Conservation (phyloP, 2,888 invertebrate species). For the Rotaria socialis region DNA sequence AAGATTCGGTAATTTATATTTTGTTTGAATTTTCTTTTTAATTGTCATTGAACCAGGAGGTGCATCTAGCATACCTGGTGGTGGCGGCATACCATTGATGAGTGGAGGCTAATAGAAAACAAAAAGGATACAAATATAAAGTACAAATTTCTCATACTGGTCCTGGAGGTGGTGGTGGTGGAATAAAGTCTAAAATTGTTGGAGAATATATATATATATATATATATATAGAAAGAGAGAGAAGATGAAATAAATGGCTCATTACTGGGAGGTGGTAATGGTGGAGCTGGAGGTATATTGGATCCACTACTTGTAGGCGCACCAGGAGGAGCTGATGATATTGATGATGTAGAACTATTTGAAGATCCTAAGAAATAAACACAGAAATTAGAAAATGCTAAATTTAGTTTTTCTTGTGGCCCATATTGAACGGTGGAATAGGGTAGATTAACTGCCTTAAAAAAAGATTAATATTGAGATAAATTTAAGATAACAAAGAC, state of each 20-base stretch:
- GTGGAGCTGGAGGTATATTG: conserved; percentile 51
- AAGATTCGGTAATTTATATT: conserved; percentile 77
- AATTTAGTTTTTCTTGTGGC: no score
- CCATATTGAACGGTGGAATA: no score
- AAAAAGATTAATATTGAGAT: no score
- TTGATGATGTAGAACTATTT: conserved; percentile 17
- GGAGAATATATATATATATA: conserved; percentile 60
- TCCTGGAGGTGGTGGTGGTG: conserved; percentile 51
- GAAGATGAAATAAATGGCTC: conserved; percentile 57
- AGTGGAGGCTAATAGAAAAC: neutral
- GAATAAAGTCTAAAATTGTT: conserved; percentile 49
- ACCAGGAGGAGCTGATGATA: conserved; percentile 17
- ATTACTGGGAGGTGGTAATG: conserved; percentile 54
- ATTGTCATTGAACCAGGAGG: conserved; percentile 73
- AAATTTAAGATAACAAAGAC: no score
- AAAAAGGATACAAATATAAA: neutral
- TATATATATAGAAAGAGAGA: conserved; percentile 69
- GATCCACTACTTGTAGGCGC: conserved; percentile 25
- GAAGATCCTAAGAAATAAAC: neutral
- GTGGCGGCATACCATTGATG: conserved; percentile 51
- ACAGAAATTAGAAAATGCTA: no score
- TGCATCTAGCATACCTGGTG: conserved; percentile 40
- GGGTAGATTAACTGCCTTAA: no score
- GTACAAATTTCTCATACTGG: neutral
- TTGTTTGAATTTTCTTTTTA: conserved; percentile 90